Percentiles rank a stretch among this genome's conserved stretches.
These are phyloP conservation scores for Mesocentrotus franciscanus DNA, from an alignment of 53 echinoderm and acorn worm species.

Conservation along the genomic window DNA sequence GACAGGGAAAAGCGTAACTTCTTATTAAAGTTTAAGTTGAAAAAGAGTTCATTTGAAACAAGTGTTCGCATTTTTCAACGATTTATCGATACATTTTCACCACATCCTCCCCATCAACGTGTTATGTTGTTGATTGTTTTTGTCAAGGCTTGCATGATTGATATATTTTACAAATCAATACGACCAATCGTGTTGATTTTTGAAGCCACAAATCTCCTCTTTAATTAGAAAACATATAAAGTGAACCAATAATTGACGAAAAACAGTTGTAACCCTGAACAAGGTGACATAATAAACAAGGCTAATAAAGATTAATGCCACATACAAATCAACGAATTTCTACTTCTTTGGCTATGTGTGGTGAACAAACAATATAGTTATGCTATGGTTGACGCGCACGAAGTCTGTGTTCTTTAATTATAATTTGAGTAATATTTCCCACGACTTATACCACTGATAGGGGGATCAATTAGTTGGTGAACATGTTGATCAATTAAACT, in stretches of 20 bases:
- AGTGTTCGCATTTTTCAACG: not conserved
- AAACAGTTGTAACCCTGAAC: not conserved
- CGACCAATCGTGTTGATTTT: no score
- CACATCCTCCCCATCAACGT: conserved; percentile 20
- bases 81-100: conserved; percentile 23
- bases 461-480: no score
- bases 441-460: not conserved
- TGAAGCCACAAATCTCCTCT: conserved; percentile 17
- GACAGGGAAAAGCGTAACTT: not conserved
- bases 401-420: not conserved
- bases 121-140: conserved; percentile 18
- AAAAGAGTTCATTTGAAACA: not conserved
- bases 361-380: not conserved
- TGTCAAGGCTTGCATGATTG: conserved; percentile 18
- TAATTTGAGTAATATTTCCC: not conserved
- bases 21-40: not conserved
- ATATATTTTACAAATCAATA: conserved; percentile 14
- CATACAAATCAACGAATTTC: not conserved
- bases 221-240: not conserved
- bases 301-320: conserved; percentile 25
- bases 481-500: no score
- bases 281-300: not conserved
- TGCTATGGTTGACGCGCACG: not conserved
- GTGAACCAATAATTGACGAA: not conserved
- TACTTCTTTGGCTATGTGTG: not conserved